Evolutionary conservation across 2,113 vertebrate genomes (phyloP), one percentile per base, ranked within the genome.

Genomic region (Entosphenus tridentatus): DNA sequence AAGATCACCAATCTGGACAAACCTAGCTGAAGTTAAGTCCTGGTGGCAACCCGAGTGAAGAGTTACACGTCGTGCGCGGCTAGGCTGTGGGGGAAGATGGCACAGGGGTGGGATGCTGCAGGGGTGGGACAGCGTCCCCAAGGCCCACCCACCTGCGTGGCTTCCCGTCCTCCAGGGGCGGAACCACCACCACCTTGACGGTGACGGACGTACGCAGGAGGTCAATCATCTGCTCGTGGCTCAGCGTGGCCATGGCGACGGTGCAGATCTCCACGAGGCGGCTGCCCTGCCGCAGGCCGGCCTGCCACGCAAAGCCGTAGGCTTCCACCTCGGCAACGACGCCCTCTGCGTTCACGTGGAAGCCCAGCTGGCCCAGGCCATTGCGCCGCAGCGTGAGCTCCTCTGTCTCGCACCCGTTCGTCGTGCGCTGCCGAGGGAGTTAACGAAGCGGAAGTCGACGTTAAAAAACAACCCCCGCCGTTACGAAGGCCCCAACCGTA

Each of bases 271-370:
- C 90, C 57, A 95, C 87, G 67, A 95, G 73, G 0, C 88, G 84
- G 72, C 89, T 95, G 68, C 90, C 90, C 70, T 93, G 88, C 12
- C 90, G 82, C 68, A 96, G 78, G 1, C 90, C 90, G 0, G 90
- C 88, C 74, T 95, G 89, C 90, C 90, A 96, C 73, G 90, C 90
- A 2, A 96, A 96, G 11, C 90, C 90, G 0, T 96, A 95, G 57
- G 92, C 89, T 75, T 96, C 90, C 73, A 96, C 90, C 78, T 96
- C 89, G 0, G 89, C 88, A 73, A 96, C 90, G 0, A 87, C 91
- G 56, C 89, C 88, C 0, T 96, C 90, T 17, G 86, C 78, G n/a
- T 87, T 86, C 12, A 96, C 89, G 0, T 95, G 90, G 79, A 96
- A 96, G 16, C 90, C 90, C 75, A 96, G 78, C 69, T 96, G 90